phyloP scores from a whole-genome alignment of 2,113 vertebrate genomes.

The Raphicerus campestris region DNA sequence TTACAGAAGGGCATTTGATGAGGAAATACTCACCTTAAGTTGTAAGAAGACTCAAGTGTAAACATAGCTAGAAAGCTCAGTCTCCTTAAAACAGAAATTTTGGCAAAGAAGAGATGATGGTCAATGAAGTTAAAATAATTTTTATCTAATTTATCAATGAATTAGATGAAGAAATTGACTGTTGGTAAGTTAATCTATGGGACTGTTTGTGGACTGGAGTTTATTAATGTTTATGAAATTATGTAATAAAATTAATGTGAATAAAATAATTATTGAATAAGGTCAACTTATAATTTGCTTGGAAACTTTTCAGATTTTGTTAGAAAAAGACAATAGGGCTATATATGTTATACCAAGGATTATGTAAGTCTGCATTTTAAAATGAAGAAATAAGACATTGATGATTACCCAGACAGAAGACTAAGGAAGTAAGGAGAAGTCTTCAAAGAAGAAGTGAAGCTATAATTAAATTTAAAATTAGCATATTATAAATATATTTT shows the following conservation, averaged over 20 bases:
- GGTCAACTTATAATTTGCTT: background rate
- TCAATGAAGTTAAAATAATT: background rate
- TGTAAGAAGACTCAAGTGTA: background rate
- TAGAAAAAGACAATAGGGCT: background rate
- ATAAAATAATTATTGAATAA: background rate
- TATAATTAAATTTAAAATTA: background rate
- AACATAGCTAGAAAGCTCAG: background rate
- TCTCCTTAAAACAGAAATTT: background rate
- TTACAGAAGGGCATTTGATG: background rate
- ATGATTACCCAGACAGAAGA: background rate
- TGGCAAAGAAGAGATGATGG: background rate
- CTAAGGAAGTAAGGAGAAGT: background rate
- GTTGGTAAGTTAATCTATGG: background rate
- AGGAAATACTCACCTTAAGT: background rate
- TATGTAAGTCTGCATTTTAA: background rate
- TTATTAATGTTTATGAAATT: background rate
- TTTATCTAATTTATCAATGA: background rate
- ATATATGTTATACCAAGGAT: background rate
- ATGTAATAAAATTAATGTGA: background rate
- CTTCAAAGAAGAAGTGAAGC: background rate
- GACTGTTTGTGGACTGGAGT: accelerated
- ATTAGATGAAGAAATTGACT: background rate
- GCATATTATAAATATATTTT: background rate
- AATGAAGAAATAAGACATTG: background rate
- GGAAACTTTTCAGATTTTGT: background rate